Evolutionary conservation across 1,140 invertebrate species (phyloP), one percentile per base, ranked within the genome.

Genomic region (Globodera rostochiensis): DNA sequence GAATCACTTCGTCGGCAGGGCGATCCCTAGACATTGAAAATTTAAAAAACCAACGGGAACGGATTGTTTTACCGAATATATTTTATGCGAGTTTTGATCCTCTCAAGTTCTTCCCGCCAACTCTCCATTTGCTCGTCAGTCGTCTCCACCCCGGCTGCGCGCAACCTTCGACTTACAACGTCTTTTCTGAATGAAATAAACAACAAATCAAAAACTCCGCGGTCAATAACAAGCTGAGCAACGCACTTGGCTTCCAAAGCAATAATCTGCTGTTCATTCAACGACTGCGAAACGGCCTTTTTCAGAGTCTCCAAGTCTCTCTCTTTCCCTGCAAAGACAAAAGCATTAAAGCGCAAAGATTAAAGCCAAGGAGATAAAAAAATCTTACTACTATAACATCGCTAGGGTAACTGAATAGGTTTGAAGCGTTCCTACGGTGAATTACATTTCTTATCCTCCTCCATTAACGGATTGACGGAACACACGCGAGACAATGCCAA

Each of bases 141-240:
- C 21, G 80, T 82, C 64, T 83, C 82, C 8, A 84, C 81, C 25
- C 82, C 82, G 11, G 74, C 71, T 0, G 45, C 15, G 2, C 47
- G 60, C 49, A 83, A 60, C 45, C 84, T 83, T 8, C 82, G 50
- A 36, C 15, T 15, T 36, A 83, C 25, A 8, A 83, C 57, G 45
- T 83, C 82, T 70, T 83, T 83, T 49, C 82, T 83, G 49, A 84
- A 53, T 75, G n/a, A 80, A 13, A 6, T 19, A 13, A 13, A 47
- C 13, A 57, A 79, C 6, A 15, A 46, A 19, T 53, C 13, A 6
- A 64, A 15, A 25, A 25, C 25, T 25, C 25, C 25, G 0, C 25
- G 25, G 25, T 2, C 13, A 6, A 64, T 4, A 25, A 46, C 50
- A 64, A 64, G 13, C 6, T 19, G 19, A 64, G 11, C 7, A 53